phyloP scores from a whole-genome alignment of 2,113 vertebrate species.

The Thamnophis sirtalis region DNA sequence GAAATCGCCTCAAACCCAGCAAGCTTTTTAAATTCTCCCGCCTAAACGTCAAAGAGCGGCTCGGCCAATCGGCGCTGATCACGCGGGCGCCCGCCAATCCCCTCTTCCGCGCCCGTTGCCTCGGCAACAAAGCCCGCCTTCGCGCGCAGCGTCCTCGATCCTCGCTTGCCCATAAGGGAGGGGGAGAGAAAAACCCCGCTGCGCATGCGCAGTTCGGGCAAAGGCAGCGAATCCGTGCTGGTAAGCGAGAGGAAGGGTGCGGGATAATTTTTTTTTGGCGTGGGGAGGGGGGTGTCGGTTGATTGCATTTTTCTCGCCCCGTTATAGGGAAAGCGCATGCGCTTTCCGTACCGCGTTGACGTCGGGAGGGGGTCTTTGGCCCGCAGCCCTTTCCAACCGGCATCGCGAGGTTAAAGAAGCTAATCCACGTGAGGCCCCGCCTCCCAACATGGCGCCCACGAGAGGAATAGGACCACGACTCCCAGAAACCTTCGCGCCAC shows the following conservation, averaged over 20 bases:
- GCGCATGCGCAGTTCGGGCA: constrained; percentile 44
- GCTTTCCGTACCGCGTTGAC: background rate
- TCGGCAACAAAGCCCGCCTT: background rate
- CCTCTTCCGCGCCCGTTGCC: background rate
- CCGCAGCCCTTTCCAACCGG: background rate
- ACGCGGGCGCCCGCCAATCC: background rate
- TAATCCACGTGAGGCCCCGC: background rate
- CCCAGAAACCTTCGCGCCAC: background rate
- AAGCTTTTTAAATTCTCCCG: background rate
- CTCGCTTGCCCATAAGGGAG: too few relatives aligned
- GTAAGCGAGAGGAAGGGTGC: background rate
- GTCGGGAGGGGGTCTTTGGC: background rate
- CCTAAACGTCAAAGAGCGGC: background rate
- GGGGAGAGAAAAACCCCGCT: background rate
- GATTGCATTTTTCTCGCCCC: fast-evolving
- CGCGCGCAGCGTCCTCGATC: background rate
- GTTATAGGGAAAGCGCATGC: background rate
- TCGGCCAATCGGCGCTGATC: background rate
- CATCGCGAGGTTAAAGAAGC: background rate
- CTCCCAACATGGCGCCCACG: background rate
- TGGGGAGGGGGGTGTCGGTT: background rate
- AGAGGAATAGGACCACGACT: background rate
- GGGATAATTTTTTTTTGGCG: too few relatives aligned
- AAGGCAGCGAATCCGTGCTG: background rate
- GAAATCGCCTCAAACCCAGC: background rate